These are phyloP conservation scores for Branchinecta sandiegonensis DNA, from an alignment of 2,888 invertebrate genomes.

Conservation along the genomic window DNA sequence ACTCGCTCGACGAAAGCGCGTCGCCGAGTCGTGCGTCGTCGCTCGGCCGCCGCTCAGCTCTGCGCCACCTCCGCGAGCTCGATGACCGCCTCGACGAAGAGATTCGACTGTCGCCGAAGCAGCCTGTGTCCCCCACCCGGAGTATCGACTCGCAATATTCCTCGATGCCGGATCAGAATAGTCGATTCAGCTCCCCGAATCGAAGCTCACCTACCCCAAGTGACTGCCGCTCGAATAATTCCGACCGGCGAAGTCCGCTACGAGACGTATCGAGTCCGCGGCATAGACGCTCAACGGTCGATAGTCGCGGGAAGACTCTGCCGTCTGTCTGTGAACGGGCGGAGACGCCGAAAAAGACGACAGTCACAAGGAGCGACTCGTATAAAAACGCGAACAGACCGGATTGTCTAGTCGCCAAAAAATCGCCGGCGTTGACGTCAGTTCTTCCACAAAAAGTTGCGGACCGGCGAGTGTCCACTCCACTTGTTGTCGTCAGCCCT, in stretches of 20 bases:
- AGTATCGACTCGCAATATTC: slow-evolving; percentile 22
- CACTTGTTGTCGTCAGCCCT: neutral
- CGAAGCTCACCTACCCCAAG: slow-evolving; percentile 5
- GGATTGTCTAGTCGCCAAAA: neutral
- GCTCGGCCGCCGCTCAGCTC: neutral
- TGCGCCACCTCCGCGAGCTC: slow-evolving; percentile 1
- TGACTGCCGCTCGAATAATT: neutral
- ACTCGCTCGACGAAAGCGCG: neutral
- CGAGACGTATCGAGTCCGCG: neutral
- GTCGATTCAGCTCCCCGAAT: slow-evolving; percentile 10
- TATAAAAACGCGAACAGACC: slow-evolving; percentile 3
- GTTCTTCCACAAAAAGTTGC: neutral
- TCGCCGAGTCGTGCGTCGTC: neutral
- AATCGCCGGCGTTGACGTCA: neutral
- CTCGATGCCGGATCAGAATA: slow-evolving; percentile 16
- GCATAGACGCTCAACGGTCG: neutral
- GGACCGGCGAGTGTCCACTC: neutral
- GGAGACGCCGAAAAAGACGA: neutral
- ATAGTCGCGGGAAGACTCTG: neutral
- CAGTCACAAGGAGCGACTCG: neutral
- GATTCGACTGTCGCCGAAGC: neutral
- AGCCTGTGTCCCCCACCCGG: slow-evolving; percentile 22
- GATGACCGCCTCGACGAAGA: slow-evolving; percentile 2
- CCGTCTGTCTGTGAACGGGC: slow-evolving; percentile 7
- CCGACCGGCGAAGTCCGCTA: slow-evolving; percentile 16